A percentile compares a stretch with the other conserved stretches of the same genome.
Conservation (phyloP, 1,140 invertebrate genomes). For the Caenorhabditis latens region DNA sequence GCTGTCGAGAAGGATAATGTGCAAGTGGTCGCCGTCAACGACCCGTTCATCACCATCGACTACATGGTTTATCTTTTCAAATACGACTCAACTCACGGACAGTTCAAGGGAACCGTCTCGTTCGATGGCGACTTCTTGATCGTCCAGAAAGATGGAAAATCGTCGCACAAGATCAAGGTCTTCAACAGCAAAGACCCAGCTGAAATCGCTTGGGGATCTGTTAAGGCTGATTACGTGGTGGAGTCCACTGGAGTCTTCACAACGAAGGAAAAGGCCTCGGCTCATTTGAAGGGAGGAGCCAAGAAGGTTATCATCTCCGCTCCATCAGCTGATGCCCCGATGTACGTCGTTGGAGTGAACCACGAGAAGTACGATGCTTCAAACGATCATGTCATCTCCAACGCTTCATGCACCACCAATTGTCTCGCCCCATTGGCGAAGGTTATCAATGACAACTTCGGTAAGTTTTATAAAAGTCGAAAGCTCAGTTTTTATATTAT, state of each 20-base stretch:
- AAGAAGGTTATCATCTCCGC: slow-evolving; percentile 89
- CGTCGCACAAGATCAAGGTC: slow-evolving; percentile 59
- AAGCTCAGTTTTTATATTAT: neutral
- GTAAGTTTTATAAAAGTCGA: slow-evolving; percentile 79
- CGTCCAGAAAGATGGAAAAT: slow-evolving; percentile 83
- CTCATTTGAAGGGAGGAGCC: slow-evolving; percentile 80
- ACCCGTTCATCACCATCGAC: slow-evolving; percentile 81
- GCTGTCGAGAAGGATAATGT: slow-evolving; percentile 85
- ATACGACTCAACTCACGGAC: slow-evolving; percentile 96
- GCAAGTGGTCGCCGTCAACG: slow-evolving; percentile 80
- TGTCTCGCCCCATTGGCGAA: slow-evolving; percentile 97
- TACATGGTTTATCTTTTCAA: slow-evolving; percentile 93
- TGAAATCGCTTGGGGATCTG: slow-evolving; percentile 88
- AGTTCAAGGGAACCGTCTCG: slow-evolving; percentile 87
- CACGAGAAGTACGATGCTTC: slow-evolving; percentile 87
- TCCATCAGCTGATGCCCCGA: slow-evolving; percentile 95
- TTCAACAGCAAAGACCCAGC: slow-evolving; percentile 82
- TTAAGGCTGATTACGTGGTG: slow-evolving; percentile 92
- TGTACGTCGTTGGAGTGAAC: slow-evolving; percentile 96
- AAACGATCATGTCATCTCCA: slow-evolving; percentile 84
- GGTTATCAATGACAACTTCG: slow-evolving; percentile 93
- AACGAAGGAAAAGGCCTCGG: slow-evolving; percentile 80
- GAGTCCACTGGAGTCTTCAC: slow-evolving; percentile 98
- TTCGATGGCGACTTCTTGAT: slow-evolving; percentile 85
- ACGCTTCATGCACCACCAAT: slow-evolving; percentile 98